Base-by-base conservation (phyloP, 2,113 vertebrate species). In the Oncorhynchus mykiss region DNA sequence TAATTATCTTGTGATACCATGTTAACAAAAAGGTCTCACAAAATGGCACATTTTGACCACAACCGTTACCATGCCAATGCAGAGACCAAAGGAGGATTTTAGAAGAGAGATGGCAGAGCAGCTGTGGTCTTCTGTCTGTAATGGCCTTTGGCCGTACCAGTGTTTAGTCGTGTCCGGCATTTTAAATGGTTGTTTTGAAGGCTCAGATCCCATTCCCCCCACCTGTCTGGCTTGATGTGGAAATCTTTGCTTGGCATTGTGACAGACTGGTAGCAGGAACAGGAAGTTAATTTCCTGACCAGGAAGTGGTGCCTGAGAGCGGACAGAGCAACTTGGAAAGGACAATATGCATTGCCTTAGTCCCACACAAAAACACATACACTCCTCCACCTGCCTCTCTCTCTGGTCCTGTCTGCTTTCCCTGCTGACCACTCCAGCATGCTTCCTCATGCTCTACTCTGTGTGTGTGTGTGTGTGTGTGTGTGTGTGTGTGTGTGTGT, bases 261-360 rank as follows among this genome's bases (percentile, higher is more conserved):
- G 67, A 31, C 67, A 84, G 82, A 73, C 68, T 16, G 25, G 9
- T 24, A 48, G 65, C 82, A 86, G 72, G 72, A 65, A 48, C n/a
- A 71, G 71, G 71, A 60, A 48, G 62, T 51, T 54, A 0, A 18
- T 54, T 84, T 88, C 84, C 86, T 72, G 14, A 60, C 39, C 79
- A 86, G 86, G 86, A 86, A 78, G 75, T 81, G 65, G 78, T 49
- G 75, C 74, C 76, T 86, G 87, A 81, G 84, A 85, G 51, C 51
- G 51, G 51, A 54, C 51, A 54, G 51, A 54, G 80, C 31, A 16
- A 64, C 49, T 72, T 49, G 31, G 27, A 6, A 68, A 81, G 79
- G 73, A 86, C 81, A 88, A 83, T 81, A 24, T 29, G 18, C 14
- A 8, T n/a, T 12, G 18, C 5, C 71, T 82, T 82, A 68, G 24